Evolutionary conservation across 2,113 vertebrate genomes (phyloP), one percentile per base, ranked within the genome.

Genomic region (Plotosus lineatus): DNA sequence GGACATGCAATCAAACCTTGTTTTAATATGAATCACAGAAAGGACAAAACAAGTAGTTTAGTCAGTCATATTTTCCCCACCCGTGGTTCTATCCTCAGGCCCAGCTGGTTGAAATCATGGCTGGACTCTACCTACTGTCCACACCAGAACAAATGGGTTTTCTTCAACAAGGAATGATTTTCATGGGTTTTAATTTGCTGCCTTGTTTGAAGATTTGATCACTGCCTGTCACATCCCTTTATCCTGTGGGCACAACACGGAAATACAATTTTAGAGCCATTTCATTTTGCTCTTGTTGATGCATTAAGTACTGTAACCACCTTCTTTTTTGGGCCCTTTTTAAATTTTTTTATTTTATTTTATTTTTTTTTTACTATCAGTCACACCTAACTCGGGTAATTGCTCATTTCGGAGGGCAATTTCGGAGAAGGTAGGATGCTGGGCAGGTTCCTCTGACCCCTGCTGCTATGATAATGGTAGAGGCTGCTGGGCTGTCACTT

Each of bases 371-470:
- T 82, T 90, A 90, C 90, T 87, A 88, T 55, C 89, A 85, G 85
- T 89, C 83, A 79, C 84, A 85, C 89, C 90, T 89, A 82, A 84
- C 77, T 89, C 85, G 75, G 90, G 92, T 93, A 93, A 93, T 92
- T 93, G 93, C 90, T 93, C 91, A 93, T 94, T 93, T 94, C 92
- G 86, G 89, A 83, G 82, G 90, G 91, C 90, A 92, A 92, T 93
- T 94, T 94, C 90, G 65, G 89, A 90, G 87, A 88, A 89, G 90
- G 89, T 91, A 90, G 86, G 90, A 90, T 91, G 89, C 89, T 89
- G 87, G 90, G 89, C 90, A 89, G 89, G 88, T 88, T 87, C 89
- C 87, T 83, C 89, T 92, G 91, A 93, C 91, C 91, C 92, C 92
- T 90, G 90, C 92, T 93, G 91, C 89, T 90, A 89, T 84, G 81